A percentile compares a stretch with the other conserved stretches of the same genome.
Conservation (phyloP, 2,888 invertebrate genomes). For the Homarus gammarus region DNA sequence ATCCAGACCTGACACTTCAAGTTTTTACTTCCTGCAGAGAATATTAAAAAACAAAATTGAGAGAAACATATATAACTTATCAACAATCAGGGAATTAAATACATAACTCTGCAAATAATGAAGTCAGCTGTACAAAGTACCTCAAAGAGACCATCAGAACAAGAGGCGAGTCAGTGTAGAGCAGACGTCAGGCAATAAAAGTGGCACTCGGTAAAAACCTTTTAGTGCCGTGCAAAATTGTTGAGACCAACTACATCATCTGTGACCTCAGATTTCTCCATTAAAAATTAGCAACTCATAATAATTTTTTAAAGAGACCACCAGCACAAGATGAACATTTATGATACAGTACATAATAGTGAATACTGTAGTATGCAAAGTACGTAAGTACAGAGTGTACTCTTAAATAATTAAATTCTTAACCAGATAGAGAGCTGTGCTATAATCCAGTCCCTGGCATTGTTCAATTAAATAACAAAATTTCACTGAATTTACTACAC, state of each 20-base stretch:
- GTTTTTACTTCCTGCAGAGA: background rate
- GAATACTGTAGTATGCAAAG: background rate
- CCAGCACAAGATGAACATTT: constrained; percentile 48
- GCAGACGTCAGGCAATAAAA: background rate
- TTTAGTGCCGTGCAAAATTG: background rate
- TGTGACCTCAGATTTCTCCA: background rate
- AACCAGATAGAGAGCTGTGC: background rate
- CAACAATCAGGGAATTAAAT: background rate
- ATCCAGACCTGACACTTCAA: background rate
- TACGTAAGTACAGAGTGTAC: background rate
- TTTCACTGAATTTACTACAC: background rate
- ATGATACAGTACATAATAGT: background rate
- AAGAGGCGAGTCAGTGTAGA: background rate
- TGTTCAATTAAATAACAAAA: background rate
- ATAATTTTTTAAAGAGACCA: constrained; percentile 44
- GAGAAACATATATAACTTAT: background rate
- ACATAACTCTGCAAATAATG: constrained; percentile 1
- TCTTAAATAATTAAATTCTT: background rate
- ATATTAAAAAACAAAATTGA: background rate
- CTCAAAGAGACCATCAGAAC: background rate
- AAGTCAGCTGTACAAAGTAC: background rate
- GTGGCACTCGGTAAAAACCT: background rate
- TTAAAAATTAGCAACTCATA: background rate
- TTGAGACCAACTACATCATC: background rate
- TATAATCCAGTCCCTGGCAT: background rate